phyloP scores from a whole-genome alignment of 2,888 invertebrate genomes.

The Mythimna albipuncta region DNA sequence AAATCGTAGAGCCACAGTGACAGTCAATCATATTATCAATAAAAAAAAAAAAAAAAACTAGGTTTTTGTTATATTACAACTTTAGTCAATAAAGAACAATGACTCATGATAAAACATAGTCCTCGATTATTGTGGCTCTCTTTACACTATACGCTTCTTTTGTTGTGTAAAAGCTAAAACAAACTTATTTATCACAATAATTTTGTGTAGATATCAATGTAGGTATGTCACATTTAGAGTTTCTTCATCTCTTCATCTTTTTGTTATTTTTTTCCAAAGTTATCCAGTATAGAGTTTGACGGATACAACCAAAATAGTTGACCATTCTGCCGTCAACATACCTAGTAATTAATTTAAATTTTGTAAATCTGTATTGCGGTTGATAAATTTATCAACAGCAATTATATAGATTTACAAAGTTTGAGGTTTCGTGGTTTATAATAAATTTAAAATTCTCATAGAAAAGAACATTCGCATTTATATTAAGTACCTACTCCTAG shows the following conservation, averaged over 20 bases:
- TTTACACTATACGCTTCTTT: not conserved
- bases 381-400: not conserved
- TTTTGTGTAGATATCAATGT: not conserved
- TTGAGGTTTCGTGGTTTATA: not conserved
- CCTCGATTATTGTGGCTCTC: not conserved
- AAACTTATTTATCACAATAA: not conserved
- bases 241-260: not conserved
- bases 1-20: not conserved
- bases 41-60: not conserved
- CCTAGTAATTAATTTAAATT: not conserved
- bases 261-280: not conserved
- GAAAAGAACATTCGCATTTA: not conserved
- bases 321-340: not conserved
- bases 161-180: not conserved
- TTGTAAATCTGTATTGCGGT: no score
- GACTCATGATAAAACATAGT: not conserved
- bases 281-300: not conserved
- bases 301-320: conserved; percentile 1
- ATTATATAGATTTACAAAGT: not conserved
- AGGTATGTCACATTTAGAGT: not conserved
- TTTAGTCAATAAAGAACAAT: not conserved
- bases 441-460: not conserved
- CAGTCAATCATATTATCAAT: not conserved
- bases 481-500: not conserved
- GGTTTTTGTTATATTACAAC: not conserved